These are phyloP conservation scores for Perodicticus potto DNA, from an alignment of 2,797 vertebrate genomes.

Conservation along the genomic window DNA sequence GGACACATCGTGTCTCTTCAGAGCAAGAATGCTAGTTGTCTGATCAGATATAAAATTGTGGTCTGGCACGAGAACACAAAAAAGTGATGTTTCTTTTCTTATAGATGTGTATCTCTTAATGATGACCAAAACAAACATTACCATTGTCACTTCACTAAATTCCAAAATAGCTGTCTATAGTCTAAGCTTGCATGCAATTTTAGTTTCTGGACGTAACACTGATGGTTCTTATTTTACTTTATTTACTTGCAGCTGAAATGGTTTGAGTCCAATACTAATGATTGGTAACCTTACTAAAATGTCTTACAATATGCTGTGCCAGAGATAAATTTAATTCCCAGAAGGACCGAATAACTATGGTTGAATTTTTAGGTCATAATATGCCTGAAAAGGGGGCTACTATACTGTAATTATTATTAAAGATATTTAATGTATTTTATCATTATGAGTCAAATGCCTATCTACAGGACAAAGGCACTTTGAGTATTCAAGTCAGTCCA, in stretches of 20 bases:
- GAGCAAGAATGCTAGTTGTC: neutral
- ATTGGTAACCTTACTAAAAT: conserved; percentile 30
- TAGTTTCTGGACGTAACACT: conserved; percentile 20
- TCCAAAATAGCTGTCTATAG: neutral
- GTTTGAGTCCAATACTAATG: conserved; percentile 29
- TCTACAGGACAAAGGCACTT: conserved; percentile 3
- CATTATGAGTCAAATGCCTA: neutral
- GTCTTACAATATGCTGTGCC: conserved; percentile 47
- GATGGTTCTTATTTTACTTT: conserved; percentile 54
- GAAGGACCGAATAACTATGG: conserved; percentile 3
- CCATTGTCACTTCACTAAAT: neutral
- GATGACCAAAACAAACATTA: conserved; percentile 27
- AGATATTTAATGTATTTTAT: conserved; percentile 41
- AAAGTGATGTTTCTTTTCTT: conserved; percentile 31
- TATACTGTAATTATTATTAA: conserved; percentile 39
- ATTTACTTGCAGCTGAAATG: conserved; percentile 52
- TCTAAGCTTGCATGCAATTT: conserved; percentile 28
- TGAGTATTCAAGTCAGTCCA: neutral
- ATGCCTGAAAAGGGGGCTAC: neutral
- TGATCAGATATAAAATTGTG: conserved; percentile 44
- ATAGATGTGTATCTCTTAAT: conserved; percentile 12
- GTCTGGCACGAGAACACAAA: neutral
- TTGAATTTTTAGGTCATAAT: conserved; percentile 35
- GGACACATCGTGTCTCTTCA: neutral
- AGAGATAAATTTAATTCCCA: conserved; percentile 48